Evolutionary conservation across 1,140 invertebrate species (phyloP), one percentile per base, ranked within the genome.

Genomic region (Brachionus paranguensis): DNA sequence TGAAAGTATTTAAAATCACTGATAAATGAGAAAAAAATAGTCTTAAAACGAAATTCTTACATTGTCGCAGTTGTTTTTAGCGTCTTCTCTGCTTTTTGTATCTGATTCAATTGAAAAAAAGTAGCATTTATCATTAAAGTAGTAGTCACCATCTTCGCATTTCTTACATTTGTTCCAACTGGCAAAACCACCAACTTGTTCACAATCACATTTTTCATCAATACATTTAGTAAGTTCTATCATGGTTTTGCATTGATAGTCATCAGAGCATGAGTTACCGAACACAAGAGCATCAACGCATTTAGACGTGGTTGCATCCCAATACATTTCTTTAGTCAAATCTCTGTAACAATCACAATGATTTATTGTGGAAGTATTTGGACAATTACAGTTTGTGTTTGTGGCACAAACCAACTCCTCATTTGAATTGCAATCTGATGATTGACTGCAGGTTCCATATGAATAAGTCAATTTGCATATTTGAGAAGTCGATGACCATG

Each of bases 171-270:
- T 20, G 43, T 72, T 72, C 37, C 33, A 72, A 43, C 68, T 72
- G 1, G 68, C 37, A 43, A 45, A 72, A n/a, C 68, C 68, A 41
- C 68, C 68, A 43, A 20, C 14, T 72, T 41, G 29, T 72, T 72
- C 37, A 43, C 68, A 72, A 17, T 41, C 8, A 43, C 68, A 72
- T n/a, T 6, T 20, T 8, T 8, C 37, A 17, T 43, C 5, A 43
- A 72, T 72, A 72, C 68, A 72, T 20, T 72, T 72, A 43, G 68
- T 72, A 20, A 72, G 5, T 47, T 72, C 37, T n/a, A 33, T 72
- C 17, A 72, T 20, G 0, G 68, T 72, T 2, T 41, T 41, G 17
- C 68, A 72, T 20, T 41, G 12, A 43, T 47, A 72, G 5, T n/a
- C n/a, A 7, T 4, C n/a, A 6, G 29, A 14, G 17, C 68, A 72